A percentile compares a stretch with the other conserved stretches of the same genome.
Conservation (phyloP, 92 coral and sea anemone species). For the Meandrina meandrites region DNA sequence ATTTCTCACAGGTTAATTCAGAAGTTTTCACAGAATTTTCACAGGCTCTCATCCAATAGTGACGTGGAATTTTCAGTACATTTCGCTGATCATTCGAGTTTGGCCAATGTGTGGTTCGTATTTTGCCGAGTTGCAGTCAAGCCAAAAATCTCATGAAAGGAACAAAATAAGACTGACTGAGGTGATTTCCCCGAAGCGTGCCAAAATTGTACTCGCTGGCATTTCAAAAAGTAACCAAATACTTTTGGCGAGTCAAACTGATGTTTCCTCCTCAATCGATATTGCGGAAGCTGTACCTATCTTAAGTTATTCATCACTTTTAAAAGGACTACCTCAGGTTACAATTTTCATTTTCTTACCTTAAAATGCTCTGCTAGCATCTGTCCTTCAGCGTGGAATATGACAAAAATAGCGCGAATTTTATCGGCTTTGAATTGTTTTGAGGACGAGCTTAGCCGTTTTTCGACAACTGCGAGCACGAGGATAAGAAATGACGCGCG, state of each 20-base stretch:
- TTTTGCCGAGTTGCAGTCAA: too few species aligned
- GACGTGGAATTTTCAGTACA: too few species aligned
- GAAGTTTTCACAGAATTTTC: too few species aligned
- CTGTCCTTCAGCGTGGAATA: background rate
- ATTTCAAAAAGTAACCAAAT: background rate
- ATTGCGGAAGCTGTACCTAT: background rate
- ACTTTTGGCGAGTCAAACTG: background rate
- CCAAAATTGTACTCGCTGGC: background rate
- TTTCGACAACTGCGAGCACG: background rate
- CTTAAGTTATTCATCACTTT: background rate
- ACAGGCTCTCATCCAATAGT: too few species aligned
- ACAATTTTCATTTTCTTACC: background rate
- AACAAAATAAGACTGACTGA: too few species aligned
- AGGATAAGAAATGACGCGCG: background rate
- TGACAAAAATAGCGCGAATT: background rate
- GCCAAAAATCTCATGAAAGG: too few species aligned
- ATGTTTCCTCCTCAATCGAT: background rate
- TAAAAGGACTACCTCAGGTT: background rate
- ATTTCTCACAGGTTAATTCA: too few species aligned
- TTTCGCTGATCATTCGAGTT: too few species aligned
- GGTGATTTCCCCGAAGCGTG: too few species aligned
- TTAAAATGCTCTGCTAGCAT: too few species aligned
- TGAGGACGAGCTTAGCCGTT: background rate
- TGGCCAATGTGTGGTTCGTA: too few species aligned
- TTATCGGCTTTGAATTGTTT: background rate